Base-by-base conservation (phyloP, 2,797 vertebrate genomes). In the Passerculus sandwichensis region DNA sequence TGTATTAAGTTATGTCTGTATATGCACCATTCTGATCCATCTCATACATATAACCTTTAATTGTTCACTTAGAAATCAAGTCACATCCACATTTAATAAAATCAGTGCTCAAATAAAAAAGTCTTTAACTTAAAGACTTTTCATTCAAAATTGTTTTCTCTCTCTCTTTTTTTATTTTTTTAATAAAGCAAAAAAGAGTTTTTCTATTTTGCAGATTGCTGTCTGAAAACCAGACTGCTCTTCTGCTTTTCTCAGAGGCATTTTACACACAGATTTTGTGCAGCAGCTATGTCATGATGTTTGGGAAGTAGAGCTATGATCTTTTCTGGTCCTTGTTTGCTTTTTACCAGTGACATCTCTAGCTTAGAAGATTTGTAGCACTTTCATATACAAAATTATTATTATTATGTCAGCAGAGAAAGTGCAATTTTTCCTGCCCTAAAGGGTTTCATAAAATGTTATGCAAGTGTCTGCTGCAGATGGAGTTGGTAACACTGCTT, bases 381-480 rank as follows among this genome's bases (percentile, higher is more conserved):
- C 32, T 71, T 60, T 91, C 44, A 27, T 73, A 81, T 57, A 82
- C 67, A 66, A 91, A 94, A 93, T 89, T 86, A 90, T 85, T 91
- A 90, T 85, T 91, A 74, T 74, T 60, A 71, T 93, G 71, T 93
- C 80, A 96, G 89, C 80, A 82, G 47, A 93, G 64, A 85, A 93
- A 61, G 36, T 30, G 32, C 19, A 77, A 44, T 25, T 80, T 94
- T 94, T 88, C 88, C 61, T 85, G 64, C 92, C 80, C 88, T 93
- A 48, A 87, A 95, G 89, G 45, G 64, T 77, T 94, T 85, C 67
- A 75, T 85, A 72, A 91, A 94, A 76, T 21, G 30, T 84, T 94
- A 93, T 82, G 85, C 91, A 95, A 91, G 77, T 85, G 71, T 53
- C 75, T 78, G 44, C 72, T 94, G 60, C 65, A 88, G 87, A 89